phyloP scores from a whole-genome alignment of 2,888 invertebrate genomes.

The Cosmia trapezina region DNA sequence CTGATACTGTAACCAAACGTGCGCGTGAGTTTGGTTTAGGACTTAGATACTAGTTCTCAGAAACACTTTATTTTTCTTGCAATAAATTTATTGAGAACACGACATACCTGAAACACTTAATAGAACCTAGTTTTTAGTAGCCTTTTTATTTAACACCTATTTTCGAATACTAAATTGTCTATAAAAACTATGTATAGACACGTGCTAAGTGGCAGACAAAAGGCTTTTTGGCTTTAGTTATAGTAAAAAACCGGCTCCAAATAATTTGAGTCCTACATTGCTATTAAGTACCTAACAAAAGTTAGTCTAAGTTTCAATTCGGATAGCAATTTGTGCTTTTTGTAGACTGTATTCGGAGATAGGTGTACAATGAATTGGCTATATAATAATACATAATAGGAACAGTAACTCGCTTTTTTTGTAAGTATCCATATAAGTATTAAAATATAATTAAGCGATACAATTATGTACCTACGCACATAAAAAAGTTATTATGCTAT shows the following conservation, averaged over 20 bases:
- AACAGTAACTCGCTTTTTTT: slow-evolving; percentile 29
- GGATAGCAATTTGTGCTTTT: slow-evolving; percentile 51
- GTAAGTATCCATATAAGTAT: slow-evolving; percentile 2
- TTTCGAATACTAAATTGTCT: slow-evolving; percentile 23
- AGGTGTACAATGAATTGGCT: slow-evolving; percentile 38
- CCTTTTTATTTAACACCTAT: slow-evolving; percentile 25
- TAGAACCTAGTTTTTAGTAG: slow-evolving; percentile 5
- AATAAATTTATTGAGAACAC: slow-evolving; percentile 4
- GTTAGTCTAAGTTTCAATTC: slow-evolving; percentile 53
- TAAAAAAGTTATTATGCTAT: not conserved
- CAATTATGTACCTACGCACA: not conserved
- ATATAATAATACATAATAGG: slow-evolving; percentile 41
- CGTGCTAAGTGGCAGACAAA: slow-evolving; percentile 52
- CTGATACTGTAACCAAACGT: not conserved
- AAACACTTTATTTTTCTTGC: not conserved
- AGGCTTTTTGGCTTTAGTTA: slow-evolving; percentile 32
- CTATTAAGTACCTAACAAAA: slow-evolving; percentile 50
- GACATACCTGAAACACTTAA: slow-evolving; percentile 2
- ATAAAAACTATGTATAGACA: slow-evolving; percentile 45
- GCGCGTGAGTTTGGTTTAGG: not conserved
- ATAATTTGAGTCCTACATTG: slow-evolving; percentile 32
- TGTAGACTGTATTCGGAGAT: slow-evolving; percentile 30
- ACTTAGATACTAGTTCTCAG: not conserved
- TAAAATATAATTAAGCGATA: slow-evolving; percentile 20
- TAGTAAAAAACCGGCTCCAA: slow-evolving; percentile 38